Conservation (phyloP, 2,113 vertebrate species). For the Otolemur garnettii region DNA sequence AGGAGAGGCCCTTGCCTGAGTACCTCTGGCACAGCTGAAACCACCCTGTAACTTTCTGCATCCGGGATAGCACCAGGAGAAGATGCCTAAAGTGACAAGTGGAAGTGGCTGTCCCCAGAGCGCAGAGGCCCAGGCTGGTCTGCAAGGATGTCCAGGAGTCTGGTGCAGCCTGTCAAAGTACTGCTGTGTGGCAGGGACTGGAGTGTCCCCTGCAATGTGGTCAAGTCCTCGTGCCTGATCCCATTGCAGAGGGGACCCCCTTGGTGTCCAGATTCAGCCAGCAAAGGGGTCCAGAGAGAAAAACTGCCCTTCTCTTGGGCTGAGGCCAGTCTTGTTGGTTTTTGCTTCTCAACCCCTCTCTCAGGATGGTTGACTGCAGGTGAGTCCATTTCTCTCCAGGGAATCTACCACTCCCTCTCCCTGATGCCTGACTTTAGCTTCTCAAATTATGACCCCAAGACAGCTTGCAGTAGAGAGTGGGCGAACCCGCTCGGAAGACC, state of each 20-base stretch:
- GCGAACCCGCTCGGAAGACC: neutral
- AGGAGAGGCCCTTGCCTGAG: no score
- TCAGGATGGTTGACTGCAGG: rapidly evolving
- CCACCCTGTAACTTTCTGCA: neutral
- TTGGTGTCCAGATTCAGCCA: neutral
- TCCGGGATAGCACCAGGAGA: neutral
- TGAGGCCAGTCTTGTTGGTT: neutral
- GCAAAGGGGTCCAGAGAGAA: neutral
- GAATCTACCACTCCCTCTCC: neutral
- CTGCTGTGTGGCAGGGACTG: neutral
- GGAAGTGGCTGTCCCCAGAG: no score
- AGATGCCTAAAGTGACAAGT: rapidly evolving
- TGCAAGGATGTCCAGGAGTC: neutral
- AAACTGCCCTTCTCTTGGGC: no score
- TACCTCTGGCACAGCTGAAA: neutral
- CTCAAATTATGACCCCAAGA: neutral
- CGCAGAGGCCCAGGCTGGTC: neutral
- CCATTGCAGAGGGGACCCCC: neutral
- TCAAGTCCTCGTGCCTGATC: no score
- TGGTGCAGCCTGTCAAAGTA: rapidly evolving
- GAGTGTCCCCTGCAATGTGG: neutral
- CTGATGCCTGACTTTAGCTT: neutral
- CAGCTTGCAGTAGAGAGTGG: neutral
- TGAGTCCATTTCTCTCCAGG: neutral
- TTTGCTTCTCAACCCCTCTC: neutral